A percentile compares a stretch with the other conserved stretches of the same genome.
Evolutionary conservation across 2,888 invertebrate genomes (phyloP).

Genomic region (Alsophila aescularia): DNA sequence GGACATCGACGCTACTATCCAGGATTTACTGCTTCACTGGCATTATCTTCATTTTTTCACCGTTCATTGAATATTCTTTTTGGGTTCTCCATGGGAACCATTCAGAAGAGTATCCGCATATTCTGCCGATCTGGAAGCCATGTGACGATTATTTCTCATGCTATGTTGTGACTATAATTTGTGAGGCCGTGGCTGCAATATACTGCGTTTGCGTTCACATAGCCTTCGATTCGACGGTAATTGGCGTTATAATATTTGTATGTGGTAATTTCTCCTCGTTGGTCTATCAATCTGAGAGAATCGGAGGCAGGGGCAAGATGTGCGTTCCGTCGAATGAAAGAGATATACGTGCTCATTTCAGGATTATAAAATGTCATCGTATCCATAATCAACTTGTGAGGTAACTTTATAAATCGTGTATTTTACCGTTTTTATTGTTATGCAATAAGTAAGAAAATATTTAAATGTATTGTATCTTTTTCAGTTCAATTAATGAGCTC

Average conservation of each 20-base stretch:
- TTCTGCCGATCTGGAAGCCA: constrained; percentile 64
- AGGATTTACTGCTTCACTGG: constrained; percentile 58
- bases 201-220: constrained; percentile 63
- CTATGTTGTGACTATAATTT: constrained; percentile 49
- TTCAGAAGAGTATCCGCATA: constrained; percentile 52
- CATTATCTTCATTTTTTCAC: constrained; percentile 56
- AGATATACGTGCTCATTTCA: constrained; percentile 57
- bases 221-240: constrained; percentile 60
- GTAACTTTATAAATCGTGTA: constrained; percentile 41
- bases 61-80: constrained; percentile 59
- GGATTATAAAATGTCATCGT: constrained; percentile 59
- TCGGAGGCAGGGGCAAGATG: constrained; percentile 55
- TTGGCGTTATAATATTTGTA: constrained; percentile 68
- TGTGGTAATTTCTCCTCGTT: constrained; percentile 64
- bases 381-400: constrained; percentile 52
- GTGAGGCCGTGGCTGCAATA: constrained; percentile 55
- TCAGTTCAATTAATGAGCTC: constrained; percentile 54
- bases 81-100: constrained; percentile 35
- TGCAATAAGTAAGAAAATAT: background rate
- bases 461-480: constrained; percentile 30
- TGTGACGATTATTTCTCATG: constrained; percentile 49
- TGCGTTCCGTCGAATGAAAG: constrained; percentile 44
- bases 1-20: constrained; percentile 45
- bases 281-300: constrained; percentile 52
- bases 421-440: background rate